Conservation (phyloP, 2,113 vertebrate genomes). For the Candoia aspera region DNA sequence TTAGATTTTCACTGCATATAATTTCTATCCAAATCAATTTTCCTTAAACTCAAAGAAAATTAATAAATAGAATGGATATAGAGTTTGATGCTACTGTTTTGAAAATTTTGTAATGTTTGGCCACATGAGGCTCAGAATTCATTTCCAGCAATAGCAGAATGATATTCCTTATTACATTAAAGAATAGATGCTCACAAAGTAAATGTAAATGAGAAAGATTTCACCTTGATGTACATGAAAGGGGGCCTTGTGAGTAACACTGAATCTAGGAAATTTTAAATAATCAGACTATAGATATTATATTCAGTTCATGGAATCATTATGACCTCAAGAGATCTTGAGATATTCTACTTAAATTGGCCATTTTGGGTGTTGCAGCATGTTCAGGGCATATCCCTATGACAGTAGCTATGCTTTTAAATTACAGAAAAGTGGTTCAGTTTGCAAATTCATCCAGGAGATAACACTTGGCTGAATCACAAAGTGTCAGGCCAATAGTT, state of each 20-base stretch:
- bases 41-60: background rate
- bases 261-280: background rate
- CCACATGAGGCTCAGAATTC: background rate
- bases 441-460: background rate
- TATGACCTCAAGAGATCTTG: background rate
- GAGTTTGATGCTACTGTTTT: background rate
- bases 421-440: background rate
- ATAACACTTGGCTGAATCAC: background rate
- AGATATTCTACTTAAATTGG: background rate
- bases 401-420: background rate
- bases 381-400: background rate
- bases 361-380: background rate
- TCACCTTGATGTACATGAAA: background rate
- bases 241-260: background rate
- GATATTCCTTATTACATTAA: slow-evolving; percentile 18
- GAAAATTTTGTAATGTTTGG: slow-evolving; percentile 12
- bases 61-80: slow-evolving; percentile 1
- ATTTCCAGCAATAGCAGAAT: slow-evolving; percentile 4
- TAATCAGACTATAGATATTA: background rate
- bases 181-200: slow-evolving; percentile 17
- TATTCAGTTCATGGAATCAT: background rate
- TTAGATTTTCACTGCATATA: background rate
- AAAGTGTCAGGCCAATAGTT: background rate
- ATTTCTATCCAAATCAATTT: background rate
- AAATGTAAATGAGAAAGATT: slow-evolving; percentile 21